A percentile compares a stretch with the other conserved stretches of the same genome.
phyloP scores from a whole-genome alignment of 2,113 vertebrate species.

The Mirza zaza region DNA sequence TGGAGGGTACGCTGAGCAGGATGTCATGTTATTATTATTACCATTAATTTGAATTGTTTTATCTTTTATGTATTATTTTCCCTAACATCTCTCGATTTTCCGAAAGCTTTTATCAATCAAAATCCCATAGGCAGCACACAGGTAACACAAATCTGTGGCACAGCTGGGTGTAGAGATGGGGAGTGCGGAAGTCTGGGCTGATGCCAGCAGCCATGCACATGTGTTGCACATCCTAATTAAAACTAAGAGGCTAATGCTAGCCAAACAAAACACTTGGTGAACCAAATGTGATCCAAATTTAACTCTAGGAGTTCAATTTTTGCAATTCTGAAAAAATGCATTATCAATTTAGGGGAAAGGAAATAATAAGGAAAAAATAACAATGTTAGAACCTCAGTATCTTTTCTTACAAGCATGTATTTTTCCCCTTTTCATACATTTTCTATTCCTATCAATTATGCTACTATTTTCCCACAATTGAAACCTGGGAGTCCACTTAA shows the following conservation, averaged over 20 bases:
- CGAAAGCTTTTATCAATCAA: neutral
- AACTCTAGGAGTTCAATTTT: neutral
- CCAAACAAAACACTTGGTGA: neutral
- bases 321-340: neutral
- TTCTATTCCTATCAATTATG: neutral
- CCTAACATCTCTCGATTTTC: neutral
- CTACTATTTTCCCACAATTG: neutral
- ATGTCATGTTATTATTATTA: neutral
- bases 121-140: neutral
- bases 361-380: neutral
- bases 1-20: neutral
- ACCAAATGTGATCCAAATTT: neutral
- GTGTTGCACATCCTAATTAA: neutral
- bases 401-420: neutral
- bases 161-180: neutral
- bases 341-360: neutral
- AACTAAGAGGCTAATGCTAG: neutral
- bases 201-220: neutral
- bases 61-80: neutral
- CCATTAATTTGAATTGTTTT: neutral
- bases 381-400: neutral
- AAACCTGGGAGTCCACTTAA: neutral
- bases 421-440: neutral
- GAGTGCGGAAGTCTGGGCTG: neutral
- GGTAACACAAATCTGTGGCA: neutral